Conservation (phyloP, 1,140 invertebrate genomes). For the Saxidomus purpurata region DNA sequence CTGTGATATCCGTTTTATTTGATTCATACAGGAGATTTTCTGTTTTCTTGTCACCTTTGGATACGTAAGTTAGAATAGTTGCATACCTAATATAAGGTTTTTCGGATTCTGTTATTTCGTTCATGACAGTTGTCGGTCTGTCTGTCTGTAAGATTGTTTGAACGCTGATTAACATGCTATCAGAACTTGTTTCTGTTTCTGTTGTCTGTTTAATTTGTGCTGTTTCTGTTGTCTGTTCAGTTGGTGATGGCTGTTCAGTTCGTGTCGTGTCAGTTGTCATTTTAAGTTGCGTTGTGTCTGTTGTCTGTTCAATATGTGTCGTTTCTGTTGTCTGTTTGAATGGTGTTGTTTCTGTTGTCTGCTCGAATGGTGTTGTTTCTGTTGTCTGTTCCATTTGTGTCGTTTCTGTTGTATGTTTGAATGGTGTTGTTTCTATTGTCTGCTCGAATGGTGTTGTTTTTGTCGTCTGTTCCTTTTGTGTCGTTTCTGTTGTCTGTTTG, state of each 20-base stretch:
- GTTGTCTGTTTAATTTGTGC: background rate
- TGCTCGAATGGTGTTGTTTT: too few species aligned
- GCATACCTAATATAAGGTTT: background rate
- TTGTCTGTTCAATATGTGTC: too few species aligned
- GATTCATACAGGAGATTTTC: background rate
- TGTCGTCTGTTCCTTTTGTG: too few species aligned
- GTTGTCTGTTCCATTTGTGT: too few species aligned
- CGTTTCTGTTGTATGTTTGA: too few species aligned
- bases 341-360: too few species aligned
- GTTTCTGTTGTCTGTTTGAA: too few species aligned
- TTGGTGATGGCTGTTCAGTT: background rate
- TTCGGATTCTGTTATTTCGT: background rate
- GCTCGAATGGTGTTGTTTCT: too few species aligned
- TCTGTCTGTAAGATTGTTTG: background rate
- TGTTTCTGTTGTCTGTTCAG: background rate
- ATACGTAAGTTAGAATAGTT: background rate
- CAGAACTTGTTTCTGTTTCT: conserved; percentile 2
- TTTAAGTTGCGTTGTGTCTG: background rate
- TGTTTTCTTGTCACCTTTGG: background rate
- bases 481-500: too few species aligned
- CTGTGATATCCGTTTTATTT: background rate
- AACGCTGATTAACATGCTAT: too few species aligned
- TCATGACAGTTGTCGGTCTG: background rate
- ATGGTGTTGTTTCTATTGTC: too few species aligned
- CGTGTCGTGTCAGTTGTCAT: background rate